phyloP scores from a whole-genome alignment of 1,140 invertebrate genomes.

The Solenopsis fugax region DNA sequence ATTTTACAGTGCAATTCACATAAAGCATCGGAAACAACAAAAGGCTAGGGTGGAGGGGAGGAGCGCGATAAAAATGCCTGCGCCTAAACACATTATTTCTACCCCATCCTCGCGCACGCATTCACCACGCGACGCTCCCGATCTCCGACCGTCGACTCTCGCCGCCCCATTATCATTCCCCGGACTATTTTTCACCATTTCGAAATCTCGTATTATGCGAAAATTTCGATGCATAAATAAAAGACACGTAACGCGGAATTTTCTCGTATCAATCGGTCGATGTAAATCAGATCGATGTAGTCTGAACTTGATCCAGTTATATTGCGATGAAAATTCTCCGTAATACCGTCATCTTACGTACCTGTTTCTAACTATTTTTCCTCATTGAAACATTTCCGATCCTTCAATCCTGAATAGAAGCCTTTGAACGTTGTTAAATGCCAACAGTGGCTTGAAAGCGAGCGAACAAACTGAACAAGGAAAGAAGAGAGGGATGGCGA shows the following conservation, averaged over 20 bases:
- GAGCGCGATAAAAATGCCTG: constrained; percentile 83
- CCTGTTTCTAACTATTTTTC: constrained; percentile 52
- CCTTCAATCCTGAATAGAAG: constrained; percentile 72
- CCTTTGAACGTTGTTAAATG: constrained; percentile 75
- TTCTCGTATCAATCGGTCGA: constrained; percentile 39
- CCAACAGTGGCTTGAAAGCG: constrained; percentile 66
- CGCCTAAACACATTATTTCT: constrained; percentile 85
- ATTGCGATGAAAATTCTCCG: neutral
- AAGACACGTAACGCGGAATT: constrained; percentile 11
- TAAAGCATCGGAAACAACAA: constrained; percentile 85
- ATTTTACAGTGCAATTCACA: constrained; percentile 86
- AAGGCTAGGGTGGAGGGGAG: constrained; percentile 71
- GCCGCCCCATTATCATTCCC: constrained; percentile 55
- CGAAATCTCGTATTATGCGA: constrained; percentile 1
- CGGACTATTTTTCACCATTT: constrained; percentile 57
- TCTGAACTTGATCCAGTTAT: constrained; percentile 28
- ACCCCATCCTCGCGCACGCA: constrained; percentile 65
- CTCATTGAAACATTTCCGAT: constrained; percentile 71
- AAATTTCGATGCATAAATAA: constrained; percentile 20
- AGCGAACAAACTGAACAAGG: constrained; percentile 48
- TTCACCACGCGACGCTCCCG: constrained; percentile 44
- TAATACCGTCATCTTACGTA: constrained; percentile 60
- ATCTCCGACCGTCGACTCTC: constrained; percentile 67
- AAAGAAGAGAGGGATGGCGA: constrained; percentile 36
- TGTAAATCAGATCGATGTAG: neutral